Base-by-base conservation (phyloP, 1,140 invertebrate genomes). In the Caenorhabditis briggsae region DNA sequence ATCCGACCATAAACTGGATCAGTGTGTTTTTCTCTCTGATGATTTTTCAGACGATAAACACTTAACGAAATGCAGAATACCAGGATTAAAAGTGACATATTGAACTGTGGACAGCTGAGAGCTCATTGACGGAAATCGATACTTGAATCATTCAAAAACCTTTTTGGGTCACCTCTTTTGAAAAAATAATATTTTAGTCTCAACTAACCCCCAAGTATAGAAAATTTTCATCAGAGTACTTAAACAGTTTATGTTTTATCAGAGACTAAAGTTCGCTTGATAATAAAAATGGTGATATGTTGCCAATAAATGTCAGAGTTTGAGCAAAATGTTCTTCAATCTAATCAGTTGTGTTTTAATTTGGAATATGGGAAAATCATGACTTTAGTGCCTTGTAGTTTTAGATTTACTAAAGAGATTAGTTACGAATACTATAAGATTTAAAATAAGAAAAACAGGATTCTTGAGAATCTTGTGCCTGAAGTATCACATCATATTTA, bases 251-350 rank as follows among this genome's bases (percentile, higher is more conserved):
- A 48, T 70, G 16, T 70, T 48, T 33, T 70, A 70, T 70, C 64
- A 70, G 18, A 16, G 41, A 70, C 43, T 70, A 48, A 48, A 70
- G 43, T 70, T 70, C 64, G 64, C 46, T 16, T 70, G 64, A 70
- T 70, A 41, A 70, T 70, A 70, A 48, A 53, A 70, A 70, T n/a
- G n/a, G 64, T 70, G 5, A 16, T 23, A 70, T 70, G n/a, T 5
- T 48, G n/a, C 16, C 33, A 48, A 70, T 46, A 46, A 70, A 46
- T 70, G 64, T 46, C 64, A 70, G 64, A 70, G 64, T 70, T 70
- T 70, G 64, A 70, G 43, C 64, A 48, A 70, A 48, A 43, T 16
- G 43, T 46, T 61, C 59, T 61, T 61, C 59, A 20, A 8, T 58
- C n/a, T 25, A n/a, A 48, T 16, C 46, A 33, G 43, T 70, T 48